A percentile compares a stretch with the other conserved stretches of the same genome.
Evolutionary conservation across 2,888 invertebrate genomes (phyloP).

Genomic region (Cryptus viduatorius): DNA sequence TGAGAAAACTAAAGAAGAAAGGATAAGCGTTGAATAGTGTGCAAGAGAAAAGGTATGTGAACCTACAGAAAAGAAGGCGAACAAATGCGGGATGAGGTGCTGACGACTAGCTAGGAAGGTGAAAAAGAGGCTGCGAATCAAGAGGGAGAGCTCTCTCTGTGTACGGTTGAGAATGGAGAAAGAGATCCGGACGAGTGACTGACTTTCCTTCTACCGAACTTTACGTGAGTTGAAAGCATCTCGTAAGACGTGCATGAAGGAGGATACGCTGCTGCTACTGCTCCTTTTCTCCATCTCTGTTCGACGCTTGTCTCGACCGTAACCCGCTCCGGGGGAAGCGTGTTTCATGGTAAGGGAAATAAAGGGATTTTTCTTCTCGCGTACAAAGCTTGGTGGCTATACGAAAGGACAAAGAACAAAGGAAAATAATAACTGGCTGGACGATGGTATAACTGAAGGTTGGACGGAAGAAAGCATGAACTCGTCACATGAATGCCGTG

Average conservation of each 20-base stretch:
- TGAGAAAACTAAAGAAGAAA: neutral
- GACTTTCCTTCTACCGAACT: slow-evolving; percentile 62
- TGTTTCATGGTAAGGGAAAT: slow-evolving; percentile 53
- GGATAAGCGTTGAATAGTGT: neutral
- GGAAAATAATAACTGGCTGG: slow-evolving; percentile 17
- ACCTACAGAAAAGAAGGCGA: slow-evolving; percentile 25
- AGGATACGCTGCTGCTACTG: slow-evolving; percentile 48
- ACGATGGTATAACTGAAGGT: neutral
- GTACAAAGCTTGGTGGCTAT: slow-evolving; percentile 4
- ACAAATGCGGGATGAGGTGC: slow-evolving; percentile 30
- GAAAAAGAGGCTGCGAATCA: slow-evolving; percentile 69
- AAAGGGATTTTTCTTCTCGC: slow-evolving; percentile 53
- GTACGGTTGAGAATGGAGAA: slow-evolving; percentile 57
- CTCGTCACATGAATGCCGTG: neutral
- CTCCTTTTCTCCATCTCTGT: slow-evolving; percentile 10
- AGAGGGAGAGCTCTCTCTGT: slow-evolving; percentile 67
- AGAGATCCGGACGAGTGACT: slow-evolving; percentile 43
- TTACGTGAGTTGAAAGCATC: slow-evolving; percentile 65
- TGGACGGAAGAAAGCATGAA: slow-evolving; percentile 19
- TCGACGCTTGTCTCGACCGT: slow-evolving; percentile 18
- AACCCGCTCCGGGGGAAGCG: slow-evolving; percentile 43
- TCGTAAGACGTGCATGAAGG: slow-evolving; percentile 63
- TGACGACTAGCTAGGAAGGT: slow-evolving; percentile 37
- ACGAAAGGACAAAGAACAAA: slow-evolving; percentile 24
- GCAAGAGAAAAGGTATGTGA: slow-evolving; percentile 9